Percentiles rank a stretch among this genome's conserved stretches.
phyloP scores from a whole-genome alignment of 2,888 invertebrate genomes.

The Drosophila kambysellisi region DNA sequence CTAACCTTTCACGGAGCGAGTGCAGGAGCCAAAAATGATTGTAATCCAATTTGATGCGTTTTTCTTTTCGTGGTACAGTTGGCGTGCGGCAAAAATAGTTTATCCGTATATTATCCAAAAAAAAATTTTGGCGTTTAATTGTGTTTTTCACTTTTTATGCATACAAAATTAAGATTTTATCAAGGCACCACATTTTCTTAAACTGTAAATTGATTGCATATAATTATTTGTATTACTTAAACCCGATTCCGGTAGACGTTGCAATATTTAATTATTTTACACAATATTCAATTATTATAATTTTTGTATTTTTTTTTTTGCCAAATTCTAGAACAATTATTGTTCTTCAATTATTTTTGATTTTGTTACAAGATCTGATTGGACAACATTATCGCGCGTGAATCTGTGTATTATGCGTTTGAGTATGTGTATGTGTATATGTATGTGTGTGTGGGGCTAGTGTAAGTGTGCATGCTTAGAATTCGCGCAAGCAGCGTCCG shows the following conservation, averaged over 20 bases:
- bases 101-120: constrained; percentile 22
- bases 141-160: constrained; percentile 30
- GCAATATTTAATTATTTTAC: constrained; percentile 32
- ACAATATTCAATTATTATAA: constrained; percentile 4
- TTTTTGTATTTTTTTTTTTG: constrained; percentile 31
- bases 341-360: constrained; percentile 34
- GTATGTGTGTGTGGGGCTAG: constrained; percentile 43
- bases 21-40: constrained; percentile 70
- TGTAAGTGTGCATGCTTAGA: constrained; percentile 72
- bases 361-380: constrained; percentile 53
- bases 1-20: constrained; percentile 76
- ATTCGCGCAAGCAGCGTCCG: constrained; percentile 82
- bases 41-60: constrained; percentile 76
- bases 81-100: constrained; percentile 25
- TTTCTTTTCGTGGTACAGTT: constrained; percentile 36
- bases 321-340: constrained; percentile 54
- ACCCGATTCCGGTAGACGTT: constrained; percentile 51
- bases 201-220: constrained; percentile 23
- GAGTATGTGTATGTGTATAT: constrained; percentile 25
- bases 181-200: constrained; percentile 69
- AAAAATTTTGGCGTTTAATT: constrained; percentile 18
- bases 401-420: constrained; percentile 20
- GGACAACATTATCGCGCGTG: constrained; percentile 28
- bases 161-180: constrained; percentile 57
- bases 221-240: constrained; percentile 9